A percentile compares a stretch with the other conserved stretches of the same genome.
phyloP scores from a whole-genome alignment of 2,113 vertebrate species.

The Petroica traversi region DNA sequence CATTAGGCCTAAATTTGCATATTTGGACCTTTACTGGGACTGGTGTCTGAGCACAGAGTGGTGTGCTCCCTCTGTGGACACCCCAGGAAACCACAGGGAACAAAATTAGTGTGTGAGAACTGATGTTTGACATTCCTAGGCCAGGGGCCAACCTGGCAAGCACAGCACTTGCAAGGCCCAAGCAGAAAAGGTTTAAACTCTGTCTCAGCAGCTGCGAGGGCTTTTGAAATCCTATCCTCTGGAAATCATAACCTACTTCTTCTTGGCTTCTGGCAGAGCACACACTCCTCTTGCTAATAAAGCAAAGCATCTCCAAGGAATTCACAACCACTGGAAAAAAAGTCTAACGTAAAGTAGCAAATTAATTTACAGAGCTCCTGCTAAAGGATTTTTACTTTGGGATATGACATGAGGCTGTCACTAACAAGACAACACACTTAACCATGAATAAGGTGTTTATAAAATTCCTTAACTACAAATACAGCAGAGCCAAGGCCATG shows the following conservation, averaged over 20 bases:
- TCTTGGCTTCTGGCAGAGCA: not conserved
- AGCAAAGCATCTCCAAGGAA: conserved; percentile 5
- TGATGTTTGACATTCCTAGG: not conserved
- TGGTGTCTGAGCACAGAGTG: not conserved
- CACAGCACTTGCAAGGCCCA: not conserved
- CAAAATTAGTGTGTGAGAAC: not conserved
- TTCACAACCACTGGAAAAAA: not conserved
- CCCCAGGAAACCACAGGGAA: not conserved
- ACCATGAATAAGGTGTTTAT: not conserved
- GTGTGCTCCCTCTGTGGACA: not conserved
- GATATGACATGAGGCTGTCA: not conserved
- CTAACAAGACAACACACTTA: not conserved
- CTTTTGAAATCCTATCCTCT: not conserved
- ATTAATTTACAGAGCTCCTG: not conserved
- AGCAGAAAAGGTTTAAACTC: not conserved
- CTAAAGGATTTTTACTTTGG: not conserved
- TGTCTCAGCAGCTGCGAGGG: not conserved
- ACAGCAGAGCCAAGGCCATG: not conserved
- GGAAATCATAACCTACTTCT: not conserved
- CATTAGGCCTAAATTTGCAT: not conserved
- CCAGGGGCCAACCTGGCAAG: not conserved
- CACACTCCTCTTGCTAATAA: not conserved
- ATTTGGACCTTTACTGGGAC: not conserved
- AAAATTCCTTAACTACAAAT: not conserved
- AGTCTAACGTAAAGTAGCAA: not conserved